phyloP scores from a whole-genome alignment of 2,113 vertebrate species.

The Syrrhaptes paradoxus region DNA sequence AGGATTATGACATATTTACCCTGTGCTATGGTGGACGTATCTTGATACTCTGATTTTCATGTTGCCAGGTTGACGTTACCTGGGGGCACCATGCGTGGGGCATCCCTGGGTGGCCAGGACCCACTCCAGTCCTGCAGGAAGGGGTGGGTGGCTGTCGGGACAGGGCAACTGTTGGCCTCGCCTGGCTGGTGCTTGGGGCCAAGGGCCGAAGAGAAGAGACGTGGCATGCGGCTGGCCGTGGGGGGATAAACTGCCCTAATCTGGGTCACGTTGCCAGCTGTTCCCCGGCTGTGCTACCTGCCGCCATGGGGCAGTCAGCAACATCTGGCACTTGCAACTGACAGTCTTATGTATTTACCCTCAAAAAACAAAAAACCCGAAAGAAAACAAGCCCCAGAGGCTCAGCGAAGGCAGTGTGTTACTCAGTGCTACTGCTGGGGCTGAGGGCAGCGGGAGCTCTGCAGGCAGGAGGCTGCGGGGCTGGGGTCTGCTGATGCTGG shows the following conservation, averaged over 20 bases:
- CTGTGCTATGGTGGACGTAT: accelerated
- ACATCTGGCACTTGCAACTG: background rate
- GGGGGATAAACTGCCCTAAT: background rate
- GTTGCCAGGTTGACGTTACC: accelerated
- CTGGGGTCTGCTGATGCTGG: accelerated
- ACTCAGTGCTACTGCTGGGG: background rate
- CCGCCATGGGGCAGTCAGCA: background rate
- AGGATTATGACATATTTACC: background rate
- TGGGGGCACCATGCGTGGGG: accelerated
- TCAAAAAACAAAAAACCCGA: background rate
- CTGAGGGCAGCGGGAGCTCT: background rate
- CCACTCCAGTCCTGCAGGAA: accelerated
- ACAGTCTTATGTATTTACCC: background rate
- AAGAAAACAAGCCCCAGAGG: background rate
- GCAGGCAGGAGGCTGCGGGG: background rate
- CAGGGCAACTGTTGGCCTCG: accelerated
- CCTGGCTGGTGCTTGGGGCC: accelerated
- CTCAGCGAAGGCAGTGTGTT: background rate
- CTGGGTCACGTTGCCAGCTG: background rate
- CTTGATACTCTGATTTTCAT: background rate
- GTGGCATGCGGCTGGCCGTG: accelerated
- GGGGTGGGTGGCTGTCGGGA: background rate
- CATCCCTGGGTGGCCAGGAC: accelerated
- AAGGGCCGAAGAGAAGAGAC: no score
- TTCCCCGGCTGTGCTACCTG: background rate